Evolutionary conservation across 2,888 invertebrate species (phyloP).

Genomic region (Tricholauxania praeusta): DNA sequence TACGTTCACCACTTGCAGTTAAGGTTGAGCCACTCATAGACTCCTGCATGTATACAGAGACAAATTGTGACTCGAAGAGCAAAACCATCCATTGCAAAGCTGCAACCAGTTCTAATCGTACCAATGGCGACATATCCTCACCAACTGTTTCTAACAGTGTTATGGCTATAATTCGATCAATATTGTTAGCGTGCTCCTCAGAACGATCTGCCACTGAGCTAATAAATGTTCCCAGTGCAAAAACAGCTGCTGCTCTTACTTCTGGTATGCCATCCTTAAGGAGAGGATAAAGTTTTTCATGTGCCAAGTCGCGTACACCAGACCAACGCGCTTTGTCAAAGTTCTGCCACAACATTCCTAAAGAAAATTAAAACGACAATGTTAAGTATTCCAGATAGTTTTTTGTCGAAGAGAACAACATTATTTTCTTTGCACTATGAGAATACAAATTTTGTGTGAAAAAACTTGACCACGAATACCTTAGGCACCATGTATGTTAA

Average conservation of each 20-base stretch:
- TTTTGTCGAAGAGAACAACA: neutral
- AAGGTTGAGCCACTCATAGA: slow-evolving; percentile 49
- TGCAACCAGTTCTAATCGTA: slow-evolving; percentile 87
- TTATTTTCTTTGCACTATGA: neutral
- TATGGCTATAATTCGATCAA: slow-evolving; percentile 93
- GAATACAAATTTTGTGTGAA: no score
- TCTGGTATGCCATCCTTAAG: slow-evolving; percentile 88
- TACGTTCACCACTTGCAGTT: slow-evolving; percentile 52
- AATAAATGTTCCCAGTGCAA: slow-evolving; percentile 94
- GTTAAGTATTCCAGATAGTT: neutral
- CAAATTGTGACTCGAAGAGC: slow-evolving; percentile 89
- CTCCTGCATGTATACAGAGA: slow-evolving; percentile 80
- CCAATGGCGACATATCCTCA: slow-evolving; percentile 88
- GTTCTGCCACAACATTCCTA: slow-evolving; percentile 81
- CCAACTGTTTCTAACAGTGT: slow-evolving; percentile 82
- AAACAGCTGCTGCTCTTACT: slow-evolving; percentile 93
- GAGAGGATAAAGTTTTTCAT: slow-evolving; percentile 90
- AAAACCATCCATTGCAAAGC: slow-evolving; percentile 89
- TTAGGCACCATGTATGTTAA: no score
- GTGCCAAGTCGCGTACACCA: slow-evolving; percentile 95
- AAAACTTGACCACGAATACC: no score
- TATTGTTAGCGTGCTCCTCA: slow-evolving; percentile 94
- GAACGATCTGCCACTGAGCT: slow-evolving; percentile 85
- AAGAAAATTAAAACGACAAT: neutral
- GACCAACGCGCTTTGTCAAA: slow-evolving; percentile 93